Percentiles rank a stretch among this genome's conserved stretches.
phyloP scores from a whole-genome alignment of 2,113 vertebrate species.

The Propithecus coquereli region DNA sequence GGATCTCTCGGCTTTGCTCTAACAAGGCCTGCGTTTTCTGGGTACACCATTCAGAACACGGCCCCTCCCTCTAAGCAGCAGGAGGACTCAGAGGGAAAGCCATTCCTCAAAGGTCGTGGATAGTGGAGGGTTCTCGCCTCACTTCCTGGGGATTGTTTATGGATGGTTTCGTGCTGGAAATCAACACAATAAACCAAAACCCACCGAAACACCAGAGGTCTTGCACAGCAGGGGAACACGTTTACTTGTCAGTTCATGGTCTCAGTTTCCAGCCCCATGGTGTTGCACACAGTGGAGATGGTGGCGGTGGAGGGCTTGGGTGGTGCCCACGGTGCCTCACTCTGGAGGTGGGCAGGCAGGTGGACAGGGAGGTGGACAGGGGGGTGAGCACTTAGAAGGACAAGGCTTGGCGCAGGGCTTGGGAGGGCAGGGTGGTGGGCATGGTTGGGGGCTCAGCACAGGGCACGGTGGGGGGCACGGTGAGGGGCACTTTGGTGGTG shows the following conservation, averaged over 20 bases:
- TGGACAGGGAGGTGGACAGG: background rate
- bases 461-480: background rate
- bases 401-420: too few species aligned
- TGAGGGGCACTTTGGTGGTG: conserved; percentile 33
- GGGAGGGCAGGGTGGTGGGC: background rate
- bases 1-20: background rate
- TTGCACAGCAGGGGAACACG: conserved; percentile 59
- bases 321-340: background rate
- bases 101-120: background rate
- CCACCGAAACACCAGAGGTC: background rate
- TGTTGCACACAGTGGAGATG: background rate
- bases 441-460: background rate
- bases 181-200: background rate
- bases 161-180: background rate
- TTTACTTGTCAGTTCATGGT: conserved; percentile 72
- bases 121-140: background rate
- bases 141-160: background rate
- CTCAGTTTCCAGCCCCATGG: background rate
- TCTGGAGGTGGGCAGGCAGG: conserved; percentile 32
- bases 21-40: background rate
- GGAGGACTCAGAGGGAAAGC: background rate
- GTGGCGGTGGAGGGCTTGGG: too few species aligned
- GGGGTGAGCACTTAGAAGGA: background rate
- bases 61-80: background rate
- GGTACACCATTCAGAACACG: background rate